These are phyloP conservation scores for Copsychus sechellarum DNA, from an alignment of 2,113 vertebrate genomes.

Conservation along the genomic window DNA sequence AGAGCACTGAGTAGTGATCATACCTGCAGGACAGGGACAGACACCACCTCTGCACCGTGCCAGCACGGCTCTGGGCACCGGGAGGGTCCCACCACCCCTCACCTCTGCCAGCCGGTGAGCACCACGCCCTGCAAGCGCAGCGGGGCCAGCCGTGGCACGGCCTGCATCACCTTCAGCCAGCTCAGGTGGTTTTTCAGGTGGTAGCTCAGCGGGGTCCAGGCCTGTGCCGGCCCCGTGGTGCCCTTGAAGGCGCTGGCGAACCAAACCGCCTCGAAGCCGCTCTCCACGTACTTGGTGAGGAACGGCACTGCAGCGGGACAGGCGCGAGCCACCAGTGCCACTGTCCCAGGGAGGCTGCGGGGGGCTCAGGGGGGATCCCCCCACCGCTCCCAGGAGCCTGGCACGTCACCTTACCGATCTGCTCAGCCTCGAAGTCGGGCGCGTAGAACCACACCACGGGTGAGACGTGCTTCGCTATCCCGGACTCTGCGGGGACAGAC, in stretches of 20 bases:
- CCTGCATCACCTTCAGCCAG: slow-evolving; percentile 75
- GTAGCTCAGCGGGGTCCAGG: slow-evolving; percentile 69
- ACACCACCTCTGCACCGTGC: accelerated
- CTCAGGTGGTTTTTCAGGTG: slow-evolving; percentile 78
- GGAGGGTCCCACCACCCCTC: neutral
- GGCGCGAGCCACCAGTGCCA: neutral
- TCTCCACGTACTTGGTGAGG: slow-evolving; percentile 70
- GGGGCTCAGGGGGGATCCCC: accelerated
- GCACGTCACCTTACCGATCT: slow-evolving; percentile 1
- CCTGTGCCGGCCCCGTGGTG: slow-evolving; percentile 62
- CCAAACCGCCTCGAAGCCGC: slow-evolving; percentile 73
- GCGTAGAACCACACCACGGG: slow-evolving; percentile 69
- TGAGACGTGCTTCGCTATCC: neutral
- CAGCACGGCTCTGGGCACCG: accelerated
- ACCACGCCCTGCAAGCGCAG: slow-evolving; percentile 70
- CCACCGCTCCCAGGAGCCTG: accelerated
- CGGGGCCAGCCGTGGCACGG: slow-evolving; percentile 50
- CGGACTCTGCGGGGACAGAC: slow-evolving; percentile 9
- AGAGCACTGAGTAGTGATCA: slow-evolving; percentile 77
- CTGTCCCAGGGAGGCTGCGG: accelerated
- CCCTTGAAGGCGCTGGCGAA: slow-evolving; percentile 84
- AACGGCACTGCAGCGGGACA: slow-evolving; percentile 23
- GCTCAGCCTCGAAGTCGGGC: neutral
- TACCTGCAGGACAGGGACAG: slow-evolving; percentile 49
- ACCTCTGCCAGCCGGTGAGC: slow-evolving; percentile 84